Evolutionary conservation across 2,888 invertebrate genomes (phyloP).

Genomic region (Xanthostigma xanthostigma): DNA sequence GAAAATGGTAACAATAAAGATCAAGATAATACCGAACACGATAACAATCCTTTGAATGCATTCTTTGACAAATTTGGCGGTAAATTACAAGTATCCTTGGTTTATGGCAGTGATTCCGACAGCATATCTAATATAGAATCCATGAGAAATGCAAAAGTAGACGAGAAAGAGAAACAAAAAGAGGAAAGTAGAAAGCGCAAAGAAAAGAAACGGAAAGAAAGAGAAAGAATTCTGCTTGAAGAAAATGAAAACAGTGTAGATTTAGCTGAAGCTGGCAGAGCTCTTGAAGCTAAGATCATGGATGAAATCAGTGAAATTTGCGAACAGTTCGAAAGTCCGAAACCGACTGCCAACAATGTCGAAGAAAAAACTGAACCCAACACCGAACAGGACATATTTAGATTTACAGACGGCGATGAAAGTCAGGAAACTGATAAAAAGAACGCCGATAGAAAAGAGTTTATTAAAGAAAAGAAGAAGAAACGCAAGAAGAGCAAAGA

Average conservation of each 20-base stretch:
- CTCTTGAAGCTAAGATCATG: slow-evolving; percentile 65
- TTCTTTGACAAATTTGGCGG: slow-evolving; percentile 19
- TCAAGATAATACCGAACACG: slow-evolving; percentile 12
- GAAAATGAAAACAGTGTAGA: slow-evolving; percentile 70
- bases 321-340: slow-evolving; percentile 24
- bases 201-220: slow-evolving; percentile 48
- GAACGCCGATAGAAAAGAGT: slow-evolving; percentile 36
- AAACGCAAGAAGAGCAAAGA: slow-evolving; percentile 73
- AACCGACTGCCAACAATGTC: slow-evolving; percentile 24
- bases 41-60: slow-evolving; percentile 13
- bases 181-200: slow-evolving; percentile 42
- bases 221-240: slow-evolving; percentile 33
- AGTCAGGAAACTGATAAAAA: slow-evolving; percentile 32
- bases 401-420: slow-evolving; percentile 44
- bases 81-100: slow-evolving; percentile 23
- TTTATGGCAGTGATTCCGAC: slow-evolving; percentile 37
- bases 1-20: slow-evolving; percentile 23
- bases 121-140: slow-evolving; percentile 17
- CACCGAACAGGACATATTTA: slow-evolving; percentile 36
- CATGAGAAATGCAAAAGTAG: slow-evolving; percentile 18
- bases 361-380: slow-evolving; percentile 11
- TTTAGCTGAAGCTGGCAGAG: slow-evolving; percentile 66
- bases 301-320: slow-evolving; percentile 41
- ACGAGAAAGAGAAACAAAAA: slow-evolving; percentile 29
- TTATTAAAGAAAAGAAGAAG: slow-evolving; percentile 62